These are phyloP conservation scores for Caenorhabditis brenneri DNA, from an alignment of 1,140 invertebrate species.

Conservation along the genomic window DNA sequence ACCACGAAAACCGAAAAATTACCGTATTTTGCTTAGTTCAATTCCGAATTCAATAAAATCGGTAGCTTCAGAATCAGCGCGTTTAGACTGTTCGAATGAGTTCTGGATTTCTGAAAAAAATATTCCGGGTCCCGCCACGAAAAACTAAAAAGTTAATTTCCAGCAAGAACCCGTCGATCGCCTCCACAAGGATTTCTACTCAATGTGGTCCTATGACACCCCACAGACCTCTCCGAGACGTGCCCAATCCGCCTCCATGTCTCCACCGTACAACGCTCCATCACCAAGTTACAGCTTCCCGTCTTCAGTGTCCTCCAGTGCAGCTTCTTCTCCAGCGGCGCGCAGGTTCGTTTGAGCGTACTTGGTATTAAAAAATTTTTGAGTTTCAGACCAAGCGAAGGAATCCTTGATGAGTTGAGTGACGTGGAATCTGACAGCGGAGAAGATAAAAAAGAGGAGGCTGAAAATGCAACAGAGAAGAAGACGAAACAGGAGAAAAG, in stretches of 20 bases:
- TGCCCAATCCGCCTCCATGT: neutral
- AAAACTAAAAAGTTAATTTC: too few relatives aligned
- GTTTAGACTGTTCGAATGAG: too few relatives aligned
- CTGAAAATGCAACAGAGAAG: neutral
- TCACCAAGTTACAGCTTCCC: conserved; percentile 9
- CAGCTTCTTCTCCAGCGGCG: neutral
- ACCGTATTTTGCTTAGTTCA: too few relatives aligned
- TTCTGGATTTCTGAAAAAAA: too few relatives aligned
- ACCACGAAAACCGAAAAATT: too few relatives aligned
- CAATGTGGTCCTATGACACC: conserved; percentile 35
- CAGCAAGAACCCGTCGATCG: neutral
- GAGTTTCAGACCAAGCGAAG: neutral
- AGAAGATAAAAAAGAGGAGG: neutral
- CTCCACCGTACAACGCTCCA: neutral
- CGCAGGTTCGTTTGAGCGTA: neutral
- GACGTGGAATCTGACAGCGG: neutral
- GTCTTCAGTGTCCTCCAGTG: neutral
- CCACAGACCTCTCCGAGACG: conserved; percentile 4
- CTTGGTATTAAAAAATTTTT: too few relatives aligned
- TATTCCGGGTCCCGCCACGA: too few relatives aligned
- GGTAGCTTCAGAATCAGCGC: too few relatives aligned
- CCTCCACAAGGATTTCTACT: conserved; percentile 48
- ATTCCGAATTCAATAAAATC: too few relatives aligned
- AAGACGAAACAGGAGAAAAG: neutral
- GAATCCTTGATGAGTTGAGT: conserved; percentile 7